Base-by-base conservation (phyloP, 2,888 invertebrate genomes). In the Drosophila monieri region DNA sequence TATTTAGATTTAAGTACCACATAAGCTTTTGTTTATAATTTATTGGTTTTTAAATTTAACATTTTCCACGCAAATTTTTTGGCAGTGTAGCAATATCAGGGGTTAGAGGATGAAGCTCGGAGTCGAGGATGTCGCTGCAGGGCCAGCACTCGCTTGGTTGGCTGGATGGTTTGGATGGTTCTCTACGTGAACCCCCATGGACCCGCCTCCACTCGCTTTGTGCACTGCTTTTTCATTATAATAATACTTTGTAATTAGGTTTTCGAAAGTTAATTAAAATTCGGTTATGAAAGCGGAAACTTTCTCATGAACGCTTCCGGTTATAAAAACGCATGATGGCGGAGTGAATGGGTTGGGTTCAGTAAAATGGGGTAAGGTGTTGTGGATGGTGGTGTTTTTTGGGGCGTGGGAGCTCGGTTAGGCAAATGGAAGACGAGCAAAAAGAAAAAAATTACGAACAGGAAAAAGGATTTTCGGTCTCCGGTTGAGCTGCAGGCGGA, bases 171-270 rank as follows among this genome's bases (percentile, higher is more conserved):
- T 46, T 18, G 37, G 55, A 15, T 39, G 39, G 47, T 39, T 48
- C 59, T 21, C 43, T 53, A 39, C 37, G 49, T 44, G 10, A 21
- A 46, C 61, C 44, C 56, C 46, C 61, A 46, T 56, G 70, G 51
- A 51, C 64, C 69, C 73, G 49, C 70, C 54, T 44, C 37, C 56
- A 70, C 72, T 73, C 60, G 80, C 84, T 88, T 90, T 84, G 87
- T 85, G 84, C 84, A 78, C 87, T 87, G 87, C 87, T 85, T 85
- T 84, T 90, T 90, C 89, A 89, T 90, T 88, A 90, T 91, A 86
- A 91, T 91, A 90, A 90, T 90, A 89, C 90, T 90, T 90, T 90
- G 88, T 91, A 90, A 90, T 90, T 90, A 90, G 91, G 91, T 90
- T 90, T 90, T 90, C 88, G 89, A 90, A 90, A 90, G 90, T 90